Percentiles rank a stretch among this genome's conserved stretches.
These are phyloP conservation scores for Dipodomys merriami DNA, from an alignment of 2,113 vertebrate species.

Conservation along the genomic window DNA sequence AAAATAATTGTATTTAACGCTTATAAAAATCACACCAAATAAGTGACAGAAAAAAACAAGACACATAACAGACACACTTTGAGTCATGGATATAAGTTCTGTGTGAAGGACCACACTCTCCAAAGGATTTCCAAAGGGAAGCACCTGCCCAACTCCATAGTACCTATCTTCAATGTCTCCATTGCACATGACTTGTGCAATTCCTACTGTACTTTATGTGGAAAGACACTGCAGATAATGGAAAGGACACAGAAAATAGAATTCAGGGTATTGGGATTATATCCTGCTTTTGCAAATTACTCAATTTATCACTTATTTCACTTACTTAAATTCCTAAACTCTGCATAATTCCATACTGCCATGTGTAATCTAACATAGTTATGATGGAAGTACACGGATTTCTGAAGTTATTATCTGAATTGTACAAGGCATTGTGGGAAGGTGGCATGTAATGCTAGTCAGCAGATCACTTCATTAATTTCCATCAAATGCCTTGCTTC, in stretches of 20 bases:
- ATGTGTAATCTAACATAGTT: neutral
- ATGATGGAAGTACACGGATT: neutral
- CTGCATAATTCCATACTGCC: neutral
- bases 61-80: neutral
- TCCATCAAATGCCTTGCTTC: neutral
- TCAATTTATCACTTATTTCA: neutral
- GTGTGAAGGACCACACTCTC: neutral
- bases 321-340: neutral
- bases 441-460: neutral
- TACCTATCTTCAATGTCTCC: neutral
- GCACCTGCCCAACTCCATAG: accelerated
- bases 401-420: slow-evolving; percentile 27
- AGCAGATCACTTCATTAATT: neutral
- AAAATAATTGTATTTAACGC: neutral
- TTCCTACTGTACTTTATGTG: accelerated
- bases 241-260: neutral
- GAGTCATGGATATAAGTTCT: neutral
- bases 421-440: neutral
- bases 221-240: neutral
- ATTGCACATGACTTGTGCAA: neutral
- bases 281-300: neutral
- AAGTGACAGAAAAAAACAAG: neutral
- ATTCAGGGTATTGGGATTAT: neutral
- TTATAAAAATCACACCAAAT: neutral
- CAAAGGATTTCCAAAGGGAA: neutral